Conservation (phyloP, 2,113 vertebrate species). For the Sigmodon hispidus region DNA sequence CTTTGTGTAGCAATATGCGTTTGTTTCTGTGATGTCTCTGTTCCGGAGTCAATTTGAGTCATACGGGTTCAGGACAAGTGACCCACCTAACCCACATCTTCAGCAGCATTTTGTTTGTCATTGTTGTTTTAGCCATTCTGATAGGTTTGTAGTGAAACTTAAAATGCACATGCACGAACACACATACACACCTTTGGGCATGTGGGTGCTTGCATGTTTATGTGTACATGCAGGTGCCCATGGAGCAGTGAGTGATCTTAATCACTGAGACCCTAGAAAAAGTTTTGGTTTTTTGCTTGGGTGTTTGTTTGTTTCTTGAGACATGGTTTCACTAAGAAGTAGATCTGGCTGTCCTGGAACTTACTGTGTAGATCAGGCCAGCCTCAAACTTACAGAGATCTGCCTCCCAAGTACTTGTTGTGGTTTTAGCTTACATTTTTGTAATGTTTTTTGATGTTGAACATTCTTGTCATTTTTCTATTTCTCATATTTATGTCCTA, state of each 20-base stretch:
- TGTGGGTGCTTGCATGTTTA: not conserved
- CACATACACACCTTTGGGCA: too few relatives aligned
- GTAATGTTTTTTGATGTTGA: not conserved
- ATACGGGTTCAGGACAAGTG: not conserved
- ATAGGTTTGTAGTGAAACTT: not conserved
- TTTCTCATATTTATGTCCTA: not conserved
- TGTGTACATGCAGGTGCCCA: not conserved
- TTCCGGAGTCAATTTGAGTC: not conserved
- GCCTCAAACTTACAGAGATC: not conserved
- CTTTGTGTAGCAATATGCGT: slow-evolving; percentile 2
- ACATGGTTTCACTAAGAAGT: not conserved
- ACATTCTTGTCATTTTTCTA: not conserved
- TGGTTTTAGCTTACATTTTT: slow-evolving; percentile 15
- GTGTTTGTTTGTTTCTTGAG: not conserved
- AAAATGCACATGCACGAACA: not conserved
- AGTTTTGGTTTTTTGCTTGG: not conserved
- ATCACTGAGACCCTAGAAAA: not conserved
- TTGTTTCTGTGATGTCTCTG: not conserved
- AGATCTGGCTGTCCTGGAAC: not conserved
- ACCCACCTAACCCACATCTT: not conserved
- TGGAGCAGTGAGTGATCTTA: not conserved
- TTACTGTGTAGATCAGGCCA: not conserved
- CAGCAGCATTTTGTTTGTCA: not conserved
- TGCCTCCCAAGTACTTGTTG: not conserved
- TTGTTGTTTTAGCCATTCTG: not conserved